Evolutionary conservation across 1,140 invertebrate genomes (phyloP).

Genomic region (Acarapis woodi): DNA sequence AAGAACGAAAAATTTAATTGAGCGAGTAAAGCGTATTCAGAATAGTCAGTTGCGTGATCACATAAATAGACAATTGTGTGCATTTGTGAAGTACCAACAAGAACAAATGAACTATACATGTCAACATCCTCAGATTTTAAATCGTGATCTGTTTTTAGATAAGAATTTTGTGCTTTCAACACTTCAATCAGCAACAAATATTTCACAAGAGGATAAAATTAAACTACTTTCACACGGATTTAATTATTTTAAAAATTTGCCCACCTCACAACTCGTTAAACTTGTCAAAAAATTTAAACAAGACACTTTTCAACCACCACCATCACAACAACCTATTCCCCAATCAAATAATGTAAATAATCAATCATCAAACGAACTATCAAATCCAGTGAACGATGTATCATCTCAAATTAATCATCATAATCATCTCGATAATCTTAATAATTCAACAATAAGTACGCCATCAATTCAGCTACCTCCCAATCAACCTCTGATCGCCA

Average conservation of each 20-base stretch:
- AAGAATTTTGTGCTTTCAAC: no score
- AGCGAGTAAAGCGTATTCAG: constrained; percentile 41
- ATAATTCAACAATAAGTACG: not conserved
- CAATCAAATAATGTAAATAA: not conserved
- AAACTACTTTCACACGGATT: constrained; percentile 19
- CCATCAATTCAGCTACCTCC: no score
- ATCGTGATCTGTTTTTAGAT: no score
- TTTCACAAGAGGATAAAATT: constrained; percentile 1
- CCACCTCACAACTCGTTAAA: constrained; percentile 23
- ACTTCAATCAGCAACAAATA: no score
- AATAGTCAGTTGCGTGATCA: constrained; percentile 35
- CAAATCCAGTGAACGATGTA: not conserved
- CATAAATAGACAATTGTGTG: constrained; percentile 35
- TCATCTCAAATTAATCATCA: not conserved
- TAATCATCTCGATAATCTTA: not conserved
- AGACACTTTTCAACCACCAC: constrained; percentile 13
- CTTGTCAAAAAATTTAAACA: constrained; percentile 23
- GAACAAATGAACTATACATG: no score
- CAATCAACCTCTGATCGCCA: no score
- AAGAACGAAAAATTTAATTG: constrained; percentile 32
- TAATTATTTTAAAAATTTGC: constrained; percentile 22
- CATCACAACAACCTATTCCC: not conserved
- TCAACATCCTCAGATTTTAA: no score
- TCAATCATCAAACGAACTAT: not conserved
- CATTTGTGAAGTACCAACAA: constrained; percentile 36